Evolutionary conservation across 2,888 invertebrate species (phyloP).

Genomic region (Eretmocerus hayati): DNA sequence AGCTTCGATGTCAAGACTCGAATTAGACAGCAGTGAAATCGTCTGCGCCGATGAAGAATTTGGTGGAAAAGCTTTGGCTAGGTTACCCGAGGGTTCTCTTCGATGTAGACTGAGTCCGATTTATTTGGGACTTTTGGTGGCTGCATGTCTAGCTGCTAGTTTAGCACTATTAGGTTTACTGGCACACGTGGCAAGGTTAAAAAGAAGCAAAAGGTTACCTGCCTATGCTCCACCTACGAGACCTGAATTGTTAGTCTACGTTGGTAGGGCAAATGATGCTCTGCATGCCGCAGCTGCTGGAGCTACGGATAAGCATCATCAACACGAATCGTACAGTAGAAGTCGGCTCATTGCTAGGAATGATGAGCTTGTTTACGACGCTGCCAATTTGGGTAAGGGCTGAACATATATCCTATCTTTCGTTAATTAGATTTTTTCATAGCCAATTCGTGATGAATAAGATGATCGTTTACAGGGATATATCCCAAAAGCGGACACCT

Average conservation of each 20-base stretch:
- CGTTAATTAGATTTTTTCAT: no score
- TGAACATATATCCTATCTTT: no score
- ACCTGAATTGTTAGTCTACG: constrained; percentile 43
- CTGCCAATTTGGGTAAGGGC: constrained; percentile 27
- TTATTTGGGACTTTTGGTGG: constrained; percentile 42
- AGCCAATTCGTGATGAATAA: no score
- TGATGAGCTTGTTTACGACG: constrained; percentile 40
- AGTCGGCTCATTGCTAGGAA: constrained; percentile 36
- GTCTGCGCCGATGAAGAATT: constrained; percentile 42
- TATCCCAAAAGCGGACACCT: no score
- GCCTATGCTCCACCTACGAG: constrained; percentile 38
- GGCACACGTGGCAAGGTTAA: constrained; percentile 38
- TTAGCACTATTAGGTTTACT: constrained; percentile 40
- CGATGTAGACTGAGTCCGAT: constrained; percentile 39
- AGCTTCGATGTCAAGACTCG: constrained; percentile 34
- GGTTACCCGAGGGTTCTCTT: constrained; percentile 37
- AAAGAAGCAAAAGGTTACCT: constrained; percentile 36
- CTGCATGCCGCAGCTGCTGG: no score
- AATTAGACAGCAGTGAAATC: constrained; percentile 41
- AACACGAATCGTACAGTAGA: constrained; percentile 37
- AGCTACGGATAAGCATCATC: constrained; percentile 34
- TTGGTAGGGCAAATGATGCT: constrained; percentile 37
- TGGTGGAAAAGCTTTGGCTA: constrained; percentile 39
- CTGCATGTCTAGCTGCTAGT: constrained; percentile 41
- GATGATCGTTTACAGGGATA: no score